Evolutionary conservation across 2,113 vertebrate species (phyloP), one percentile per base, ranked within the genome.

Genomic region (Macquaria ambigua): DNA sequence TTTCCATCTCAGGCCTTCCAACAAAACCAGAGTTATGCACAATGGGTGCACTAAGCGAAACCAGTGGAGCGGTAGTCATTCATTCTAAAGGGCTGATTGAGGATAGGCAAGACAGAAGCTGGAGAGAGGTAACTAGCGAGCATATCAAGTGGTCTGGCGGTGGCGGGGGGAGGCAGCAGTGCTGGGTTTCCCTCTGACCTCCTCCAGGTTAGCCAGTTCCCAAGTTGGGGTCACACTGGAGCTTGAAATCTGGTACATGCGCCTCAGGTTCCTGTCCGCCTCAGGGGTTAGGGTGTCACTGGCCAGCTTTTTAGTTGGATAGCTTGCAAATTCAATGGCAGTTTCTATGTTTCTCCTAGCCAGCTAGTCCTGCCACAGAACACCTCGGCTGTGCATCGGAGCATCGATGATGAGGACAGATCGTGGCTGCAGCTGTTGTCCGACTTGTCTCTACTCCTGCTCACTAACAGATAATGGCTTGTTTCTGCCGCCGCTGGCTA

Each of bases 121-220:
- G 90, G 76, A 71, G 87, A 86, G 90, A 87, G 62, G 84, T 82
- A 90, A 90, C 89, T 56, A 59, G 87, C 4, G 37, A 80, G 79
- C 91, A 87, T 95, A 96, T 96, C 95, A 94, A 93, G 92, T 95
- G 93, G 92, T 95, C 92, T 82, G 85, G 74, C 41, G 43, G 85
- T 73, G 75, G 87, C 28, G 62, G 82, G 82, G 89, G 88, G 77
- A 59, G 87, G 90, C 77, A 85, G 73, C 79, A 82, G 93, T 93
- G 90, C 93, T 92, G 74, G 86, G 91, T 93, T 95, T 95, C 94
- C 85, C 86, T 79, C 86, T 92, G 87, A 90, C 94, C 84, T 94
- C 92, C 83, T 84, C 68, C 83, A 82, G 95, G 95, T 96, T 94
- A 94, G 95, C 85, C 81, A 79, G 94, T 96, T 96, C 95, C 95